Evolutionary conservation across 1,140 invertebrate species (phyloP).

Genomic region (Neodiprion virginianus): DNA sequence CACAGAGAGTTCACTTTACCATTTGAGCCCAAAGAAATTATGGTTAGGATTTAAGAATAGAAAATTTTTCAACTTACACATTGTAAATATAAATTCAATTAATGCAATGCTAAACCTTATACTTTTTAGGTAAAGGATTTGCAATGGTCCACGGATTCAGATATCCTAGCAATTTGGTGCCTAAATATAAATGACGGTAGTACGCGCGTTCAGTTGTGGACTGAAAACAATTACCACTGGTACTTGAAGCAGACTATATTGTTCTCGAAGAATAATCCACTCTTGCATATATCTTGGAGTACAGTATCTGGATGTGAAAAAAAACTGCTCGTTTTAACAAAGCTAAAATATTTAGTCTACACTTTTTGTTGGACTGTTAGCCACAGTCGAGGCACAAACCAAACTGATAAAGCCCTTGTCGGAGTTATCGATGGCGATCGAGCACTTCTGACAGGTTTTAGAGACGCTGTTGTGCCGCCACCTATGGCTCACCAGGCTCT

Average conservation of each 20-base stretch:
- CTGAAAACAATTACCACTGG: constrained; percentile 89
- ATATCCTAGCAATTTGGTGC: constrained; percentile 73
- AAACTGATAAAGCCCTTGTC: constrained; percentile 67
- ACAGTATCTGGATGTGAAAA: constrained; percentile 34
- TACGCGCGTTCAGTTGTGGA: constrained; percentile 76
- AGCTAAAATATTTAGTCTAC: constrained; percentile 66
- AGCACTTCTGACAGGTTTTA: constrained; percentile 77
- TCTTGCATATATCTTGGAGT: constrained; percentile 68
- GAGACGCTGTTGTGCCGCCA: constrained; percentile 78
- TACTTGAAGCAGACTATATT: constrained; percentile 80
- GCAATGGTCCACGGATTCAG: constrained; percentile 81
- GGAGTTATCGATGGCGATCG: constrained; percentile 82
- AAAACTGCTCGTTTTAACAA: constrained; percentile 48
- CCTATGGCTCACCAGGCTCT: constrained; percentile 78
- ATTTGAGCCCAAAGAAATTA: constrained; percentile 62
- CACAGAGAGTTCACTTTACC: constrained; percentile 84
- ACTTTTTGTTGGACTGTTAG: constrained; percentile 69
- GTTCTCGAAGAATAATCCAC: constrained; percentile 59
- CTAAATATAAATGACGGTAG: constrained; percentile 47
- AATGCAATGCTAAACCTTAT: neutral
- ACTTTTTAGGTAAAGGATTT: constrained; percentile 67
- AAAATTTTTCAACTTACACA: constrained; percentile 15
- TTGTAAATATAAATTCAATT: constrained; percentile 21
- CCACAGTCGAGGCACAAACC: constrained; percentile 60
- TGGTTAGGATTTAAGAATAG: constrained; percentile 43